Evolutionary conservation across 2,888 invertebrate genomes (phyloP), one percentile per base, ranked within the genome.

Genomic region (Ferdinandea cuprea): DNA sequence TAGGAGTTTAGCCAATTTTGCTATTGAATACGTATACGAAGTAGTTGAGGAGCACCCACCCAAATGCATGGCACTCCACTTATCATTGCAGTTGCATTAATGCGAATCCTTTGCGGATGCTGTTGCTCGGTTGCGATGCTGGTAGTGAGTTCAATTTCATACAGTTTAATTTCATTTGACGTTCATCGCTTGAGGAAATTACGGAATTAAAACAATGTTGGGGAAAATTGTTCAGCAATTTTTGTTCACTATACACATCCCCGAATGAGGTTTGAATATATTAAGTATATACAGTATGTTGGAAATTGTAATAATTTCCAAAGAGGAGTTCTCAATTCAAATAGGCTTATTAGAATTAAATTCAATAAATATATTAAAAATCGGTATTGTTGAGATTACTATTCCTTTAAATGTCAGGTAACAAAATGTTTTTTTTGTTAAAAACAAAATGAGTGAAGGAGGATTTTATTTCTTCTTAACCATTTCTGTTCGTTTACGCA

Each of bases 1-100:
- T 77, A n/a, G n/a, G n/a, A n/a, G n/a, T n/a, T n/a, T 77, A 77
- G 71, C 54, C 77, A 76, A 81, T 71, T 76, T 32, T 8, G 40
- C 8, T 63, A 8, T 63, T 30, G 54, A 42, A 52, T 54, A 32
- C n/a, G 52, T 32, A 52, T 54, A 32, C n/a, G 52, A 21, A 25
- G 42, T 50, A 28, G 19, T 25, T 3, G 48, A 7, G 50, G n/a
- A 59, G 68, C 65, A 65, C 72, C 65, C 72, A 65, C 72, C 65
- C 72, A 65, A 65, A 72, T 50, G 50, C 25, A 52, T 56, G 6
- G 46, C 15, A 28, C 17, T 44, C 13, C 35, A 42, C 40, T 52
- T 19, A 28, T 28, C 15, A 40, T 52, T 25, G 44, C 17, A n/a
- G 54, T 32, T 65, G 30, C 35, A 4, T 17, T 8, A 21, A n/a